Evolutionary conservation across 1,140 invertebrate species (phyloP), one percentile per base, ranked within the genome.

Genomic region (Solenopsis invicta): DNA sequence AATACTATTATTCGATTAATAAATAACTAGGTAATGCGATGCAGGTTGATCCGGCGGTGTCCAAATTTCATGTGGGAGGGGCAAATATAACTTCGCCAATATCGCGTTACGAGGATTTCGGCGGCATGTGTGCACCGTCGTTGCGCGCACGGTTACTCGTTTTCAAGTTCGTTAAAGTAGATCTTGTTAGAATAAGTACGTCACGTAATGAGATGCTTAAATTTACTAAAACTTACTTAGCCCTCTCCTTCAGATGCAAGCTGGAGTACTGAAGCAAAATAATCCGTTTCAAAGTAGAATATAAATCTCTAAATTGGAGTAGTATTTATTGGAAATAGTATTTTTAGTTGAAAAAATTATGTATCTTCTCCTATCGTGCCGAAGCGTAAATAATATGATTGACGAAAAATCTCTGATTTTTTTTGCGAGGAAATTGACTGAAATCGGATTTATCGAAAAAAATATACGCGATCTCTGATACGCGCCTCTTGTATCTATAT

Each of bases 181-280:
- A 84, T 21, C 37, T 54, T 45, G 34, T 61, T 61, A 64, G 41
- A 84, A 48, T 74, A 61, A 71, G 41, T 50, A 61, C 69, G 21
- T 41, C 80, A 29, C 18, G 54, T 61, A 84, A 84, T 84, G 74
- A 84, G 67, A 4, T 50, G 67, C 56, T 84, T 34, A 61, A 48
- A 61, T 75, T 24, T 71, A 41, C 64, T 45, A 61, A 29, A 29
- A 77, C 45, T 13, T 62, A 21, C 29, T 29, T 29, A 29, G 10
- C 9, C 24, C n/a, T 0, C 34, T n/a, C 4, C n/a, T 6, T 9
- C 2, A 4, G 34, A 75, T 13, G 21, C 5, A 59, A 29, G 9
- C 34, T 21, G 4, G 9, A 77, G 2, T 2, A 16, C 13, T 1
- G 41, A 77, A 48, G 24, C 29, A 48, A 66, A 52, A 37, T 50